Conservation (phyloP, 1,140 invertebrate genomes). For the Manduca sexta region DNA sequence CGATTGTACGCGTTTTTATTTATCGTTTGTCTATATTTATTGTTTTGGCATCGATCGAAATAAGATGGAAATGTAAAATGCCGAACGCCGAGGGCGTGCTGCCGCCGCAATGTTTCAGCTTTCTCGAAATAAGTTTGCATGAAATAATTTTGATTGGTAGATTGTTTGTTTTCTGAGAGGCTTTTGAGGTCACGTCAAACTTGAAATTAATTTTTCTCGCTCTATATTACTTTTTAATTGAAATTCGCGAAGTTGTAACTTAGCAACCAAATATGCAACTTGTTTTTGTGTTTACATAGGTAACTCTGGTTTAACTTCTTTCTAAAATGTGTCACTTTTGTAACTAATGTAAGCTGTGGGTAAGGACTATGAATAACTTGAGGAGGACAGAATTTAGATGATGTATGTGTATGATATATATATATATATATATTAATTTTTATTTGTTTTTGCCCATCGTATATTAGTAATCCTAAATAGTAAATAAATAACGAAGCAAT, state of each 20-base stretch:
- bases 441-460: too few species aligned
- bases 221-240: conserved; percentile 14
- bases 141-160: conserved; percentile 11
- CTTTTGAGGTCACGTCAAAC: conserved; percentile 14
- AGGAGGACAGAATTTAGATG: too few species aligned
- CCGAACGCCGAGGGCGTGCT: neutral
- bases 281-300: too few species aligned
- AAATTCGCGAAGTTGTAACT: conserved; percentile 2
- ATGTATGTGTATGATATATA: too few species aligned
- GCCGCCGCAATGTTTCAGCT: neutral
- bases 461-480: too few species aligned
- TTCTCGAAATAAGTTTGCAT: conserved; percentile 3
- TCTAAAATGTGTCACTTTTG: too few species aligned
- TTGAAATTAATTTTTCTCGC: conserved; percentile 10
- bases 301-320: too few species aligned
- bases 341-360: too few species aligned
- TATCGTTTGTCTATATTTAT: neutral
- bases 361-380: too few species aligned
- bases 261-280: too few species aligned
- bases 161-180: conserved; percentile 13
- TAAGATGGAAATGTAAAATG: conserved; percentile 3
- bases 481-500: too few species aligned
- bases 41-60: conserved; percentile 3
- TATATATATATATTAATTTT: too few species aligned
- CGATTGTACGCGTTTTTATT: conserved; percentile 1